Percentiles rank a stretch among this genome's conserved stretches.
Conservation (phyloP, 64 coral and sea anemone genomes). For the Porites lutea region DNA sequence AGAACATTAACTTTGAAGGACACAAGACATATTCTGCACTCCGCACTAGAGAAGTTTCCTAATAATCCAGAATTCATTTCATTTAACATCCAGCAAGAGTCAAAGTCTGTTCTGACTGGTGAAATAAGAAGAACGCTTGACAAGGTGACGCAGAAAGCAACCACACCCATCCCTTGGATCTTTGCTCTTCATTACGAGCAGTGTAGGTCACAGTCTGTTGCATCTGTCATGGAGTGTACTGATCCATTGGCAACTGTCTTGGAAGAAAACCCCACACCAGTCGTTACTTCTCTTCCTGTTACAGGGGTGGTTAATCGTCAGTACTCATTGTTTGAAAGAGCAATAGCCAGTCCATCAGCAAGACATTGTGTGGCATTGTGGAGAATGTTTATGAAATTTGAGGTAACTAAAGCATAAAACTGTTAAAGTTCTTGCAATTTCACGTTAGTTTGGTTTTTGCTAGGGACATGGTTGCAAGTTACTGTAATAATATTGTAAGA, state of each 20-base stretch:
- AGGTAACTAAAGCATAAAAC: conserved; percentile 38
- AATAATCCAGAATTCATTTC: conserved; percentile 85
- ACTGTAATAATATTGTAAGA: too few species aligned
- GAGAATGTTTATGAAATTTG: conserved; percentile 96
- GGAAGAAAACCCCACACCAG: not conserved
- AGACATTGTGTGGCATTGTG: conserved; percentile 91
- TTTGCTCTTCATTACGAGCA: conserved; percentile 83
- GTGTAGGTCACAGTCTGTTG: conserved; percentile 47
- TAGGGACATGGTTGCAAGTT: too few species aligned
- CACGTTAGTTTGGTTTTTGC: too few species aligned
- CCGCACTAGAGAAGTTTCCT: conserved; percentile 67
- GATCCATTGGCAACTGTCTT: not conserved
- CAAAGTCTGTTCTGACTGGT: conserved; percentile 79
- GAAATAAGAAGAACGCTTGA: conserved; percentile 89
- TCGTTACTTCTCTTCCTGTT: conserved; percentile 66
- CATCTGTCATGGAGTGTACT: conserved; percentile 55
- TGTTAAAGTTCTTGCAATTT: not conserved
- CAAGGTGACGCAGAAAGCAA: conserved; percentile 42
- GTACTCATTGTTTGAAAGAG: conserved; percentile 90
- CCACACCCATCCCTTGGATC: conserved; percentile 81
- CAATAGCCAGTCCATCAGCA: conserved; percentile 29
- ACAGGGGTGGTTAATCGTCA: conserved; percentile 87
- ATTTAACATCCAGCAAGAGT: conserved; percentile 76
- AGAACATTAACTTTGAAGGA: conserved; percentile 66
- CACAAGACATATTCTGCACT: conserved; percentile 45